Conservation (phyloP, 2,797 vertebrate species). For the Gobionotothen gibberifrons region DNA sequence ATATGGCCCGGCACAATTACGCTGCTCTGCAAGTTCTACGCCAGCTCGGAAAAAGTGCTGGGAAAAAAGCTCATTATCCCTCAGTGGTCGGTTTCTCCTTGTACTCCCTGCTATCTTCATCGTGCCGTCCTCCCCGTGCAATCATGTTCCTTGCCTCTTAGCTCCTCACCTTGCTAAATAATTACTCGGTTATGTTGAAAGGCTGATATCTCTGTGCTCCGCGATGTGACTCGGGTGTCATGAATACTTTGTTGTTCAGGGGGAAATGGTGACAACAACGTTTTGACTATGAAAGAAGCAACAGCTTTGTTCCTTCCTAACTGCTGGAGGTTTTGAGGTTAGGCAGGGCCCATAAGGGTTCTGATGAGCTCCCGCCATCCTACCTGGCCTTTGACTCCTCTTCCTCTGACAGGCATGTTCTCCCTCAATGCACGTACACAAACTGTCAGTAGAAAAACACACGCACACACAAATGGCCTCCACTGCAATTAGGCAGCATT, state of each 20-base stretch:
- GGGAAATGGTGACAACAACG: conserved; percentile 33
- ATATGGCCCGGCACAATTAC: conserved; percentile 72
- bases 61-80: conserved; percentile 65
- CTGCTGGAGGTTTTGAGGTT: conserved; percentile 35
- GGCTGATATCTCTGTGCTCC: conserved; percentile 14
- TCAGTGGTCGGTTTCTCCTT: conserved; percentile 42
- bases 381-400: conserved; percentile 52
- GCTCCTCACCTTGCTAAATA: conserved; percentile 41
- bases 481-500: conserved; percentile 73
- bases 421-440: conserved; percentile 13
- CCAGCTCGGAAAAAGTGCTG: conserved; percentile 46
- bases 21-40: conserved; percentile 46
- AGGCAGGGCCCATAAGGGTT: conserved; percentile 33
- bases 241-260: conserved; percentile 30
- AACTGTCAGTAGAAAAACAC: conserved; percentile 5
- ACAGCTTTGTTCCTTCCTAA: conserved; percentile 3
- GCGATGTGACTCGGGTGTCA: not conserved
- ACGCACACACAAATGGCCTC: conserved; percentile 33
- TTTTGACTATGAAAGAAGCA: conserved; percentile 21
- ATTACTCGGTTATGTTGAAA: conserved; percentile 42
- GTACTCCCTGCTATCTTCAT: conserved; percentile 49
- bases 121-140: conserved; percentile 14
- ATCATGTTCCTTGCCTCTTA: conserved; percentile 16
- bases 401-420: conserved; percentile 33
- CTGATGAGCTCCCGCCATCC: conserved; percentile 46